phyloP scores from a whole-genome alignment of 2,888 invertebrate genomes.

The Brenthis daphne region DNA sequence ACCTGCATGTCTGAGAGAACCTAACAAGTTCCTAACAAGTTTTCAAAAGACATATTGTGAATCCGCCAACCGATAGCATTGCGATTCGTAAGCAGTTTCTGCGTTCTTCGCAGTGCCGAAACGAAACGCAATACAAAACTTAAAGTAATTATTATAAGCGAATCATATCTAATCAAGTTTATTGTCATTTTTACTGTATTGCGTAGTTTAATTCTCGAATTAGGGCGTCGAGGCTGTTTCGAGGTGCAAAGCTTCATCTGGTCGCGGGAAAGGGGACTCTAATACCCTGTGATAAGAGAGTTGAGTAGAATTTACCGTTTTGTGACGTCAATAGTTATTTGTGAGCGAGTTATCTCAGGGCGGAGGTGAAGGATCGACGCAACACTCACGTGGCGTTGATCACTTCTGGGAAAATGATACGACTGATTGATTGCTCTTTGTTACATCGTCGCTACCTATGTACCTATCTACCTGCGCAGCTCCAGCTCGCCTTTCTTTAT shows the following conservation, averaged over 20 bases:
- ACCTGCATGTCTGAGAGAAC: no score
- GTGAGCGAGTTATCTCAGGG: constrained; percentile 58
- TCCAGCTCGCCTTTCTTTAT: neutral
- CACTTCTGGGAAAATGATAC: constrained; percentile 57
- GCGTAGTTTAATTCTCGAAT: constrained; percentile 66
- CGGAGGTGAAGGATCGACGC: constrained; percentile 71
- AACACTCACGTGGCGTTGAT: constrained; percentile 62
- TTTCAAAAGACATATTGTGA: no score
- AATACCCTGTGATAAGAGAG: constrained; percentile 44
- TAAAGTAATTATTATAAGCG: no score
- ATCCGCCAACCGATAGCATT: no score
- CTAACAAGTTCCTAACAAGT: no score
- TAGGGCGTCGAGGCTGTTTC: constrained; percentile 64
- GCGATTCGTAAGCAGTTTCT: no score
- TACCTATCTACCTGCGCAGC: constrained; percentile 8
- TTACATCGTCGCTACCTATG: constrained; percentile 43
- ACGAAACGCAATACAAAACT: no score
- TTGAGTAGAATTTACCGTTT: constrained; percentile 21
- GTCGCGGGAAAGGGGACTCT: constrained; percentile 43
- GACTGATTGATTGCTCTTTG: constrained; percentile 73
- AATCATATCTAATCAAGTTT: constrained; percentile 36
- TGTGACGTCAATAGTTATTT: constrained; percentile 36
- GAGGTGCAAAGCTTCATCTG: constrained; percentile 42
- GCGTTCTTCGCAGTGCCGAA: no score
- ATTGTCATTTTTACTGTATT: constrained; percentile 51